Evolutionary conservation across 2,888 invertebrate genomes (phyloP), one percentile per base, ranked within the genome.

Genomic region (Galeopsomyia nigrocyanea): DNA sequence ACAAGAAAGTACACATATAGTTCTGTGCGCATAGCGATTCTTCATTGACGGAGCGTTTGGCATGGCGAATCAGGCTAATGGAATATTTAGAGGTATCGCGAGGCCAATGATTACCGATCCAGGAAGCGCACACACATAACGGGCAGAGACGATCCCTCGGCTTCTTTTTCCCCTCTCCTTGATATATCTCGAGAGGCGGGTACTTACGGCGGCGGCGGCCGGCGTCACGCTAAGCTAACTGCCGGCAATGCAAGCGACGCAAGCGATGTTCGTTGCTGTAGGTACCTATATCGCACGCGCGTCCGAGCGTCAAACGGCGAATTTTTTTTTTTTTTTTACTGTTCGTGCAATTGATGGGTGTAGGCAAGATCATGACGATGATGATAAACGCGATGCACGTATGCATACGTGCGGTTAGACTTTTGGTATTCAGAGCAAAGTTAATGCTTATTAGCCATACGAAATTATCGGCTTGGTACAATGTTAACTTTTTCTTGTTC

Each of bases 61-160:
- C 39, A 39, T 39, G 39, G 39, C 1, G 39, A 39, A 39, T 39
- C 39, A 39, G 6, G 51, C 63, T 70, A 68, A 74, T 74, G 70
- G 70, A 74, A 70, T 70, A 70, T 67, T 74, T 70, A 74, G 26
- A 26, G 73, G 62, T 67, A 64, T n/a, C 53, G 68, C 47, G 47
- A 21, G 50, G 56, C 46, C 47, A 46, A 47, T 31, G 53, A 61
- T 67, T 39, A 58, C 58, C 58, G n/a, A 65, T 65, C 65, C 60
- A 51, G 65, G 65, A 71, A 56, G 49, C 49, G 62, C 61, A 61
- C 46, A 57, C 19, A 62, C 56, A 71, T 51, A 53, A 47, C 31
- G 31, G 19, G 5, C 39, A 55, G 57, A 56, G 66, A 66, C 62
- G 56, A 67, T 71, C 53, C 60, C 70, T 53, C 31, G 19, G 17